Evolutionary conservation across 1,140 invertebrate genomes (phyloP).

Genomic region (Aphis craccivora): DNA sequence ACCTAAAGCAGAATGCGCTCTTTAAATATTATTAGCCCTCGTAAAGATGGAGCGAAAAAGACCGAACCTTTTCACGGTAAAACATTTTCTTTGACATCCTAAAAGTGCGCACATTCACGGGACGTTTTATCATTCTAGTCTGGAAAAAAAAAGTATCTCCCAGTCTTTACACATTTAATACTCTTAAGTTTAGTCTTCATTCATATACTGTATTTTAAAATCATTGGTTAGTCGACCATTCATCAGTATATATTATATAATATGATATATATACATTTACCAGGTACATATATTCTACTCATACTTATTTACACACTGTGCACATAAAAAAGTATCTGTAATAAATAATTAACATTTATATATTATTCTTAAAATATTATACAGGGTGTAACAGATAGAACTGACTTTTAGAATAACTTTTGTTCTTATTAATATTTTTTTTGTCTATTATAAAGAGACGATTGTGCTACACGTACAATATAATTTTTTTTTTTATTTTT

Average conservation of each 20-base stretch:
- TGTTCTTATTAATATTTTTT: too few relatives aligned
- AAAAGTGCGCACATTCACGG: background rate
- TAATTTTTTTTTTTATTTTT: too few relatives aligned
- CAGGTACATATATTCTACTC: too few relatives aligned
- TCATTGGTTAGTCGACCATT: background rate
- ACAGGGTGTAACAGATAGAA: too few relatives aligned
- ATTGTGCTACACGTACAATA: too few relatives aligned
- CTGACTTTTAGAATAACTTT: too few relatives aligned
- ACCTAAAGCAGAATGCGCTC: background rate
- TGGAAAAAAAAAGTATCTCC: background rate
- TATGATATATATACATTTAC: background rate
- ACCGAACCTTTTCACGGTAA: background rate
- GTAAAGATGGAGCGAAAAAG: background rate
- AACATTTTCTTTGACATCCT: conserved; percentile 3
- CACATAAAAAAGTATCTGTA: background rate
- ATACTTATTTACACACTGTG: background rate
- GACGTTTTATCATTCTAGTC: background rate
- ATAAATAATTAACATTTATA: background rate
- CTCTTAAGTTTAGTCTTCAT: background rate
- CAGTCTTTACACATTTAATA: background rate
- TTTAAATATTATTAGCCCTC: conserved; percentile 1
- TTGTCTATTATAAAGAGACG: too few relatives aligned
- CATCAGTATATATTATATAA: background rate
- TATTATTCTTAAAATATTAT: background rate
- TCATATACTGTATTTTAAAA: background rate